These are phyloP conservation scores for Oncopodura yosiiana DNA, from an alignment of 1,140 invertebrate species.

Conservation along the genomic window DNA sequence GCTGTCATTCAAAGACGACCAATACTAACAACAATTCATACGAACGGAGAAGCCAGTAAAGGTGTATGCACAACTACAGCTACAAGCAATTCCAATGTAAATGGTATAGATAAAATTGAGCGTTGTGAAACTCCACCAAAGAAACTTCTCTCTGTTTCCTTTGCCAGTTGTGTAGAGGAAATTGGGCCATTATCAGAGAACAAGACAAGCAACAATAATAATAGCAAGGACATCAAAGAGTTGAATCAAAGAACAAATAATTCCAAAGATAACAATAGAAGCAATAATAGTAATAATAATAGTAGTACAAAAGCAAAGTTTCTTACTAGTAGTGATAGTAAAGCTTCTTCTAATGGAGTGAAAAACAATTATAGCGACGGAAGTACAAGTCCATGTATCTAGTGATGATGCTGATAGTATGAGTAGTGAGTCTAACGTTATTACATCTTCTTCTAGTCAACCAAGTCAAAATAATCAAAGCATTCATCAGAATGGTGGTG, in stretches of 20 bases:
- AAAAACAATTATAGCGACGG: constrained; percentile 29
- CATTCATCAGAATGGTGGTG: neutral
- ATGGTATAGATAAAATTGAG: constrained; percentile 13
- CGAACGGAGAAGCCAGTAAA: constrained; percentile 1
- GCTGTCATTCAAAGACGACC: neutral
- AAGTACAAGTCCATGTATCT: constrained; percentile 33
- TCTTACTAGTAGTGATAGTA: neutral
- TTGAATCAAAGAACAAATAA: neutral
- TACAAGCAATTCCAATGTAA: constrained; percentile 6
- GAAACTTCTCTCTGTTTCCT: constrained; percentile 32
- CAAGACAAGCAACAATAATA: constrained; percentile 9
- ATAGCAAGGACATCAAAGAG: constrained; percentile 1
- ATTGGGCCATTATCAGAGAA: constrained; percentile 3
- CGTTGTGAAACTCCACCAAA: constrained; percentile 15
- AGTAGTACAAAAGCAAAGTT: neutral
- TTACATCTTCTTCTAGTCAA: neutral
- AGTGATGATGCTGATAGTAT: neutral
- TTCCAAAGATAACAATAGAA: constrained; percentile 7
- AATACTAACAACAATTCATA: constrained; percentile 14
- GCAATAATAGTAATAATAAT: constrained; percentile 3
- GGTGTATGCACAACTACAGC: neutral
- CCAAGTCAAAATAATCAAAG: neutral
- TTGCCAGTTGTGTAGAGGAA: constrained; percentile 32
- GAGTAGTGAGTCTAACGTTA: neutral
- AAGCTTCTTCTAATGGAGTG: neutral